phyloP scores from a whole-genome alignment of 2,113 vertebrate genomes.

The Ptilorrhoa leucosticta region DNA sequence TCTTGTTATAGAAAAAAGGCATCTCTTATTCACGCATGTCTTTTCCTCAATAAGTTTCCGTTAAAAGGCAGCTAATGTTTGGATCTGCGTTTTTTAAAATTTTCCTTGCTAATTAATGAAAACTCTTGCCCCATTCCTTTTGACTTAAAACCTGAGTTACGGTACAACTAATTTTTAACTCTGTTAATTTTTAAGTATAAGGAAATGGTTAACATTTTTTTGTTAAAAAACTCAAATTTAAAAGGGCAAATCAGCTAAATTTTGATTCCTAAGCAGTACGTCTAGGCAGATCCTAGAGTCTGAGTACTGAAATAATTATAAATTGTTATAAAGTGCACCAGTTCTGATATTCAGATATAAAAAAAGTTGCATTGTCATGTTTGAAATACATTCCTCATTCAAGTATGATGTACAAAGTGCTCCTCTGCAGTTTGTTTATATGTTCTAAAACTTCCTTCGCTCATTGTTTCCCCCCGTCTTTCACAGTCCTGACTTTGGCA shows the following conservation, averaged over 20 bases:
- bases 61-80: not conserved
- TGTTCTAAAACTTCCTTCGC: not conserved
- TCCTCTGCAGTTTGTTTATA: not conserved
- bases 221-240: not conserved
- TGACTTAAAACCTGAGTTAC: not conserved
- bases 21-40: not conserved
- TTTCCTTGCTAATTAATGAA: not conserved
- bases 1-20: not conserved
- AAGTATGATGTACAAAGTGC: not conserved
- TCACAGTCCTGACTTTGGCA: not conserved
- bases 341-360: not conserved
- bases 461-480: rapidly evolving
- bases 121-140: not conserved
- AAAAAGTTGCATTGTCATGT: not conserved
- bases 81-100: not conserved
- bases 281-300: not conserved
- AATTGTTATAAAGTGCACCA: not conserved
- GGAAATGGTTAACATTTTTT: not conserved
- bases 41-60: not conserved
- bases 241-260: not conserved
- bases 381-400: not conserved
- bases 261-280: not conserved
- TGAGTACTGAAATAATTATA: not conserved
- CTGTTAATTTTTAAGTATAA: not conserved
- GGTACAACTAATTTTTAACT: not conserved